These are phyloP conservation scores for Recurvirostra avosetta DNA, from an alignment of 2,113 vertebrate genomes.

Conservation along the genomic window DNA sequence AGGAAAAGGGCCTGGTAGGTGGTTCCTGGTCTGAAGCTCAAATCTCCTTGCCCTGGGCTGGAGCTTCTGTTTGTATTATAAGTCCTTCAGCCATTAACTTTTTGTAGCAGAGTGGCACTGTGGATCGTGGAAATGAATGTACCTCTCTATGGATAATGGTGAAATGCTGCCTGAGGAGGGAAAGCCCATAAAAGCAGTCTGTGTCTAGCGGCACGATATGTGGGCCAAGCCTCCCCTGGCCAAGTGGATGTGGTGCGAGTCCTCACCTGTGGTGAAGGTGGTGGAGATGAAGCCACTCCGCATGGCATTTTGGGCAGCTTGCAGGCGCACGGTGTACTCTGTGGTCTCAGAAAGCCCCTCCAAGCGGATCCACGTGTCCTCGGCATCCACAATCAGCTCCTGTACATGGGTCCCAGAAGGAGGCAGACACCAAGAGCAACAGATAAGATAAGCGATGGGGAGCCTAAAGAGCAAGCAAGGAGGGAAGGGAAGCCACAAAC, in stretches of 20 bases:
- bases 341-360: conserved; percentile 92
- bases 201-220: accelerated
- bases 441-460: neutral
- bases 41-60: neutral
- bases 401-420: conserved; percentile 50
- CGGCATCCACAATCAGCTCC: conserved; percentile 95
- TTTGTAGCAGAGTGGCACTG: neutral
- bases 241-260: accelerated
- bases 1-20: neutral
- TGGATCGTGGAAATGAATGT: neutral
- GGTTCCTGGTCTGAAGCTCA: neutral
- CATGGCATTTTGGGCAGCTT: conserved; percentile 84
- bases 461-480: conserved; percentile 25
- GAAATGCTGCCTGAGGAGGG: neutral
- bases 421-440: neutral
- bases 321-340: conserved; percentile 88
- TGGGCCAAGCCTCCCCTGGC: neutral
- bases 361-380: conserved; percentile 95
- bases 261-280: conserved; percentile 89
- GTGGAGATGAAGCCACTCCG: conserved; percentile 82
- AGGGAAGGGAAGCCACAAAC: conserved; percentile 28
- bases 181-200: neutral
- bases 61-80: neutral
- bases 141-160: neutral
- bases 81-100: neutral